phyloP scores from a whole-genome alignment of 2,888 invertebrate species.

The Drosophila antonietae region DNA sequence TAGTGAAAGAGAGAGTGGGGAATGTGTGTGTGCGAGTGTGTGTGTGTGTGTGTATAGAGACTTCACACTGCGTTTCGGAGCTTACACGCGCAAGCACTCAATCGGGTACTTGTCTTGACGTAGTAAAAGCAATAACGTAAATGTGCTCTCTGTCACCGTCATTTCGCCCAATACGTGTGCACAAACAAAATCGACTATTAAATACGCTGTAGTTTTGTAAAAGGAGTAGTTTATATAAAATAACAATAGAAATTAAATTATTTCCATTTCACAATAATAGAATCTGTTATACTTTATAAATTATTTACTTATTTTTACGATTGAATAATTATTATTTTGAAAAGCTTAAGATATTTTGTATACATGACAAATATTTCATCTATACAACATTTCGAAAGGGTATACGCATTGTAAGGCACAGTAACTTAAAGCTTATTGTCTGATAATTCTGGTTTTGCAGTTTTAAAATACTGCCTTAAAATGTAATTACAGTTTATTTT shows the following conservation, averaged over 20 bases:
- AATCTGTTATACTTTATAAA: too few species aligned
- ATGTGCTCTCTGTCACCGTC: slow-evolving; percentile 17
- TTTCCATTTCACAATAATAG: too few species aligned
- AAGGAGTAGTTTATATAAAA: too few species aligned
- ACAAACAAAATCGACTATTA: not conserved
- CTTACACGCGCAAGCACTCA: slow-evolving; percentile 16
- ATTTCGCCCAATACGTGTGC: slow-evolving; percentile 36
- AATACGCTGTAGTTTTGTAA: not conserved
- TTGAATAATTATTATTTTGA: too few species aligned
- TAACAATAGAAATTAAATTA: too few species aligned
- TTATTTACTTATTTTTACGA: too few species aligned
- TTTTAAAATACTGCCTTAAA: not conserved
- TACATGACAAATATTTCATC: too few species aligned
- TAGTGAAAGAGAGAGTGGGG: not conserved
- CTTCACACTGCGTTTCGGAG: slow-evolving; percentile 15
- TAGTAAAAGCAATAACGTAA: slow-evolving; percentile 21
- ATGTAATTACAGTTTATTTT: not conserved
- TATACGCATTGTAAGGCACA: not conserved
- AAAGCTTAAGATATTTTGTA: too few species aligned
- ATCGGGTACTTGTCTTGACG: slow-evolving; percentile 2
- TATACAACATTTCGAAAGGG: not conserved
- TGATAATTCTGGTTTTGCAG: not conserved
- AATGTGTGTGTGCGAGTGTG: not conserved
- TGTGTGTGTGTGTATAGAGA: not conserved
- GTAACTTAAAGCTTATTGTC: not conserved